Evolutionary conservation across 1,140 invertebrate genomes (phyloP), one percentile per base, ranked within the genome.

Genomic region (Zaprionus taronus): DNA sequence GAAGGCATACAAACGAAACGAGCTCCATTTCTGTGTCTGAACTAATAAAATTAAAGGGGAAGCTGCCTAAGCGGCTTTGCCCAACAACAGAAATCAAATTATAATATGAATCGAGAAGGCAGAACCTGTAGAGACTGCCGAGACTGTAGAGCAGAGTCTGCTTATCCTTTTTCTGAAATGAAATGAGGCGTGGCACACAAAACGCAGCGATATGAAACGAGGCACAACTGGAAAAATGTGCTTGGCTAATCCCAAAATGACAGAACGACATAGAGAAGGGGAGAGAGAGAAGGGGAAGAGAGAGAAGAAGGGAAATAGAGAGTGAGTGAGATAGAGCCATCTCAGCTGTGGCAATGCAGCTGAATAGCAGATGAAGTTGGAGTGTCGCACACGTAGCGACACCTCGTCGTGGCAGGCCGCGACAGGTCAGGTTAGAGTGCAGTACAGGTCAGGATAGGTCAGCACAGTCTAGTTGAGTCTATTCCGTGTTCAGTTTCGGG

Each of bases 11-110:
- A 38, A 20, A 47, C 31, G 55, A 44, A 79, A 67, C 55, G 53
- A 80, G 58, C 36, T 24, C 3, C 22, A 24, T 17, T 5, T 24
- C 63, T 65, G 17, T 57, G 20, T 34, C 17, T 22, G 47, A 69
- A 65, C 67, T 65, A 71, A 71, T 71, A 47, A 66, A 66, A 77
- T 77, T 72, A 72, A 24, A 66, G 41, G 14, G 51, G 12, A 11
- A 36, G 24, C 28, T 51, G 38, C 38, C 53, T 82, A 87, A 86
- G 62, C 80, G 60, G 80, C 70, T 87, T 83, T 76, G 49, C 63
- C 55, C 64, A 12, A 36, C 56, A 28, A 64, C 36, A 58, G 69
- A 72, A 81, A 85, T 71, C 83, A 64, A 87, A 83, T 87, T 86
- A 74, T 73, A 86, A 87, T 81, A 85, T 69, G 76, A 81, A 76